Percentiles rank a stretch among this genome's conserved stretches.
These are phyloP conservation scores for Tiphia femorata DNA, from an alignment of 2,888 invertebrate species.

Conservation along the genomic window DNA sequence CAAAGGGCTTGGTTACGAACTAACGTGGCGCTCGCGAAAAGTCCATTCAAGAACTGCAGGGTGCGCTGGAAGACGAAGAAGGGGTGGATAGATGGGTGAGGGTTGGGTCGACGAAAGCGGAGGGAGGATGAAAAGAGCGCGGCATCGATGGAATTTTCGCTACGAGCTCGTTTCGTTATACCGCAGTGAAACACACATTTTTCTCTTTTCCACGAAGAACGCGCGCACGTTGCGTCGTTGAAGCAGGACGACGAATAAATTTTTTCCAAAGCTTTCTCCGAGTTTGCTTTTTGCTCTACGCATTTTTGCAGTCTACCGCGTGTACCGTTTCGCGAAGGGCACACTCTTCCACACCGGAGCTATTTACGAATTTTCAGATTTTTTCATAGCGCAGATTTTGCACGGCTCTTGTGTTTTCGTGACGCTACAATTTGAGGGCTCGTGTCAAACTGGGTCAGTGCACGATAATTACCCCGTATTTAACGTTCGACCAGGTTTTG, in stretches of 20 bases:
- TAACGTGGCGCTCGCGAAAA: slow-evolving; percentile 2
- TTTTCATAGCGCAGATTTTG: too few species aligned
- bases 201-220: not conserved
- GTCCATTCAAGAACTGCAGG: slow-evolving; percentile 17
- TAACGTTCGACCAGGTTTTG: slow-evolving; percentile 30
- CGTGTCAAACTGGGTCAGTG: slow-evolving; percentile 36
- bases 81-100: not conserved
- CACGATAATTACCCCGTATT: slow-evolving; percentile 45
- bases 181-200: not conserved
- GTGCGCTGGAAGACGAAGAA: not conserved
- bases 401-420: not conserved
- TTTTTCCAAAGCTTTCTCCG: too few species aligned
- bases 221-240: not conserved
- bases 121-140: not conserved
- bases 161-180: slow-evolving; percentile 1
- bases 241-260: too few species aligned
- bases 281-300: not conserved
- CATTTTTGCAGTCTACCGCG: not conserved
- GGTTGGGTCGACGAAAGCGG: not conserved
- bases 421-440: slow-evolving; percentile 40
- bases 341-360: too few species aligned
- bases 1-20: slow-evolving; percentile 11
- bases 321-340: not conserved
- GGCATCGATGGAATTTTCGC: slow-evolving; percentile 8
- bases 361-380: too few species aligned